phyloP scores from a whole-genome alignment of 2,113 vertebrate genomes.

The Pelodiscus sinensis region DNA sequence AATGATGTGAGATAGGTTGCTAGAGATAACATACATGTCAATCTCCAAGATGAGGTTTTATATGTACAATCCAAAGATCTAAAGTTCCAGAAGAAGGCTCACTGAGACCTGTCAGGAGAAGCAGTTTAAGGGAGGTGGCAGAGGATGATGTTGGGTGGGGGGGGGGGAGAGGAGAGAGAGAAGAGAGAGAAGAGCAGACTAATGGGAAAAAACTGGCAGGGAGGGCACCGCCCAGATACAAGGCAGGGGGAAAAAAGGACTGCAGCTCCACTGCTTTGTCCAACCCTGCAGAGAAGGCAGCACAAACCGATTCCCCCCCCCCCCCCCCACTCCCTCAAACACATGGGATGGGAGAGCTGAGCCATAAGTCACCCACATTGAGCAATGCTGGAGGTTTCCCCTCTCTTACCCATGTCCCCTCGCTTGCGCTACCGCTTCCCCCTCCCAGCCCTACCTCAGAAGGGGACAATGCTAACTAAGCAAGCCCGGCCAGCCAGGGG shows the following conservation, averaged over 20 bases:
- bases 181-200: slow-evolving; percentile 34
- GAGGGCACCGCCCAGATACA: slow-evolving; percentile 70
- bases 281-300: not conserved
- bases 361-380: too few species aligned
- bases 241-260: slow-evolving; percentile 46
- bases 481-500: too few species aligned
- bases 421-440: not conserved
- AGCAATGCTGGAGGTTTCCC: not conserved
- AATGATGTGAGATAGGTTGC: not conserved
- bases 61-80: not conserved
- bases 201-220: slow-evolving; percentile 27
- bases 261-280: not conserved
- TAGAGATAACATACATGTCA: not conserved
- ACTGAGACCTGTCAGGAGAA: not conserved
- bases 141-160: not conserved
- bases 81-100: not conserved
- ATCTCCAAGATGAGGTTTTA: not conserved
- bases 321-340: not conserved
- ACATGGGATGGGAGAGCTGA: slow-evolving; percentile 42
- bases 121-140: not conserved
- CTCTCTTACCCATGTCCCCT: not conserved
- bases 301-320: slow-evolving; percentile 40
- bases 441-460: not conserved
- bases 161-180: not conserved
- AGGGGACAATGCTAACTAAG: too few species aligned